Conservation (phyloP, 2,113 vertebrate genomes). For the Pipra filicauda region DNA sequence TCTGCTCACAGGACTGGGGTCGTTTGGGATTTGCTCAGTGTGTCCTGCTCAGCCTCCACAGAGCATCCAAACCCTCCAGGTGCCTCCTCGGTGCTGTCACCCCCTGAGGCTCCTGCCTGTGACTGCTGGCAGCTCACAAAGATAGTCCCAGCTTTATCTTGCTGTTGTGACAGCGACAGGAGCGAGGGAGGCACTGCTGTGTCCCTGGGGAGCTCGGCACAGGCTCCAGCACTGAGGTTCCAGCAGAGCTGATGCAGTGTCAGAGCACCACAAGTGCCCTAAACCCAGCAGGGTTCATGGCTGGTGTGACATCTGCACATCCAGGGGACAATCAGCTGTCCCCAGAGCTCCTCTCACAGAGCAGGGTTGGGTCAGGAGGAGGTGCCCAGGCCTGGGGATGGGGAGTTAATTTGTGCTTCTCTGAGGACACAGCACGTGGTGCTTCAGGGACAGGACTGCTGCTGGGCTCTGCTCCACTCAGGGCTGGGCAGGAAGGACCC, state of each 20-base stretch:
- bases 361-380: fast-evolving
- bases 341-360: background rate
- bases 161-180: fast-evolving
- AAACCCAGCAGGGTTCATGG: background rate
- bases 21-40: background rate
- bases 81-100: background rate
- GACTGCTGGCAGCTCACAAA: background rate
- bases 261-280: background rate
- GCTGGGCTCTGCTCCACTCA: background rate
- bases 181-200: background rate
- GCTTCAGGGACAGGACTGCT: background rate
- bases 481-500: background rate
- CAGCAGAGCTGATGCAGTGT: background rate
- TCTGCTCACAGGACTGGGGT: fast-evolving
- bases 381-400: fast-evolving
- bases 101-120: background rate
- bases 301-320: background rate
- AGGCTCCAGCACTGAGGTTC: background rate
- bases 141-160: background rate
- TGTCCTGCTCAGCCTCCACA: fast-evolving
- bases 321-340: background rate
- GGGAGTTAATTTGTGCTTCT: no score
- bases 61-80: background rate
- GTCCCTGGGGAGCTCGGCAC: background rate
- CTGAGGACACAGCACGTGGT: fast-evolving